phyloP scores from a whole-genome alignment of 1,140 invertebrate genomes.

The Paracyclopina nana region DNA sequence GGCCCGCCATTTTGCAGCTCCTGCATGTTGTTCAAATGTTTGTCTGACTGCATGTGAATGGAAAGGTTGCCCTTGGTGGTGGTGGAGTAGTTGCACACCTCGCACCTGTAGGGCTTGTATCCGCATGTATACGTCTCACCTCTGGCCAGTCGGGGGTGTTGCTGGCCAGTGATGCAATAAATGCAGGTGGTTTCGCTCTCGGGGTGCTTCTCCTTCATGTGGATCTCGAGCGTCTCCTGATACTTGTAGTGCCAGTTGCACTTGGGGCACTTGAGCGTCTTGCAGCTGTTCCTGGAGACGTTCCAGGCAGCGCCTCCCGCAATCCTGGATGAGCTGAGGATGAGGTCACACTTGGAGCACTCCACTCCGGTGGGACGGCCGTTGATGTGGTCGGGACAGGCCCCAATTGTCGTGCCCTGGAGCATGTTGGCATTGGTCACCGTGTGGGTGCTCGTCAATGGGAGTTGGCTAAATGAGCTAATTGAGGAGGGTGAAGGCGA shows the following conservation, averaged over 20 bases:
- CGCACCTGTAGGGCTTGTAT: slow-evolving; percentile 91
- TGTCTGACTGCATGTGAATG: slow-evolving; percentile 99
- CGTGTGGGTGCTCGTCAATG: background rate
- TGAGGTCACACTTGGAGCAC: slow-evolving; percentile 80
- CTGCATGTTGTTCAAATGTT: slow-evolving; percentile 98
- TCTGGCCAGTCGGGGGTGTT: slow-evolving; percentile 85
- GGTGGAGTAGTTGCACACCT: slow-evolving; percentile 98
- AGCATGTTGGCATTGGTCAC: slow-evolving; percentile 35
- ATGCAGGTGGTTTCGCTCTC: slow-evolving; percentile 92
- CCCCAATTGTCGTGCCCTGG: slow-evolving; percentile 66
- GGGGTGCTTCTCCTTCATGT: slow-evolving; percentile 99
- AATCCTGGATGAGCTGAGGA: slow-evolving; percentile 63
- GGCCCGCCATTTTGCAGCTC: slow-evolving; percentile 46
- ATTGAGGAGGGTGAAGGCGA: slow-evolving; percentile 18
- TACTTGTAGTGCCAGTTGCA: slow-evolving; percentile 99
- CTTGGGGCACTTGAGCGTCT: slow-evolving; percentile 98
- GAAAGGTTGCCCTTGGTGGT: slow-evolving; percentile 98
- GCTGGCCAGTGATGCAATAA: slow-evolving; percentile 90
- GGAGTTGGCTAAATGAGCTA: slow-evolving; percentile 18
- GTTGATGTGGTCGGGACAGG: slow-evolving; percentile 82
- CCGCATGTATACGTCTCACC: slow-evolving; percentile 98
- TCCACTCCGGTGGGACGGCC: slow-evolving; percentile 76
- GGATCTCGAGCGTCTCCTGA: slow-evolving; percentile 97
- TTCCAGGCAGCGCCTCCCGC: slow-evolving; percentile 54
- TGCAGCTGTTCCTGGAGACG: slow-evolving; percentile 90